phyloP scores from a whole-genome alignment of 2,888 invertebrate genomes.

The Oligia strigilis region DNA sequence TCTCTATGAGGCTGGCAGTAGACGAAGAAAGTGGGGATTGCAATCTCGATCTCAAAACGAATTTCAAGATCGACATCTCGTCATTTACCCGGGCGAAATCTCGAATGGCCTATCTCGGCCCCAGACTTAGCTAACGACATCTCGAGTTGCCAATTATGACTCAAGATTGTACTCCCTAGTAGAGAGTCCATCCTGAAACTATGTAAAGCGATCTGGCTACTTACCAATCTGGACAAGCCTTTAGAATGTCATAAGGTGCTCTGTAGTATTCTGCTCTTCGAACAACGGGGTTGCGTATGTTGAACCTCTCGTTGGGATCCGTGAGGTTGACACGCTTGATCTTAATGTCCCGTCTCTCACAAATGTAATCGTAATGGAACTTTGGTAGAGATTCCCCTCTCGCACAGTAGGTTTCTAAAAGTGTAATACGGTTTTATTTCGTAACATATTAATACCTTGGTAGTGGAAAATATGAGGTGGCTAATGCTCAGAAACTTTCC shows the following conservation, averaged over 20 bases:
- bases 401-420: conserved; percentile 83
- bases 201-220: conserved; percentile 30
- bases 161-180: not conserved
- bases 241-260: conserved; percentile 86
- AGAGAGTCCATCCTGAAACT: not conserved
- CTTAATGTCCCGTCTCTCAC: conserved; percentile 84
- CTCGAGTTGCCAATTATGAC: not conserved
- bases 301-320: conserved; percentile 86
- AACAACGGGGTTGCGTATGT: conserved; percentile 84
- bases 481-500: not conserved
- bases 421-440: not conserved
- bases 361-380: conserved; percentile 88
- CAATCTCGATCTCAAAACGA: not conserved
- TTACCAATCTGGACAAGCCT: conserved; percentile 88
- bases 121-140: not conserved
- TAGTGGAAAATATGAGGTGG: no score
- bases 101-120: not conserved
- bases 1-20: not conserved
- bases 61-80: not conserved
- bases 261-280: conserved; percentile 87
- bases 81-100: not conserved
- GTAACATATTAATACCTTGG: not conserved
- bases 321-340: conserved; percentile 85
- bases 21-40: not conserved
- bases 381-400: conserved; percentile 84